Conservation (phyloP, 2,797 vertebrate species). For the Chloroceryle amazona region DNA sequence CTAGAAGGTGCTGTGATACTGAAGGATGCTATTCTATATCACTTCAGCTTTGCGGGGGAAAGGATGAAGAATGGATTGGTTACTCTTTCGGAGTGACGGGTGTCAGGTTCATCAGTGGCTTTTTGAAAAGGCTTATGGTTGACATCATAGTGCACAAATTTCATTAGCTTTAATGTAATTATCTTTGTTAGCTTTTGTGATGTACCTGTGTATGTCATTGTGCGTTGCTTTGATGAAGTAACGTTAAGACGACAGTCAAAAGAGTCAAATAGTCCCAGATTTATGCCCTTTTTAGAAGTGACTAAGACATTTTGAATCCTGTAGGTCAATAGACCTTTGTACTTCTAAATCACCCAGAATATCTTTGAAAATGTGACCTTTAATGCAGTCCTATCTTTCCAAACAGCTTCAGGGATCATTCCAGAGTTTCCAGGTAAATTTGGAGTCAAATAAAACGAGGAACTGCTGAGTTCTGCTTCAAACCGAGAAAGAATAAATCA, state of each 20-base stretch:
- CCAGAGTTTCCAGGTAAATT: background rate
- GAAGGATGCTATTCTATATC: background rate
- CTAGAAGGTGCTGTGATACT: background rate
- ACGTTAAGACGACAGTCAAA: background rate
- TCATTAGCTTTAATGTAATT: constrained; percentile 24
- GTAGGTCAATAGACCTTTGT: background rate
- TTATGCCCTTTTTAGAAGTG: background rate
- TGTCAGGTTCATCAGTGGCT: background rate
- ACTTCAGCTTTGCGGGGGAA: background rate
- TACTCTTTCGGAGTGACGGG: background rate
- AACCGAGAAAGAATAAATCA: background rate
- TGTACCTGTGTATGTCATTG: background rate
- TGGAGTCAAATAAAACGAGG: background rate
- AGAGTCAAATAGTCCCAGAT: background rate
- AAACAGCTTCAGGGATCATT: background rate
- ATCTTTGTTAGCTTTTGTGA: constrained; percentile 11
- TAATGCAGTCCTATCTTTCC: background rate
- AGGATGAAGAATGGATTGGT: background rate
- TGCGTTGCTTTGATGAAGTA: background rate
- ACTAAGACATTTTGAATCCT: constrained; percentile 10
- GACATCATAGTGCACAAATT: background rate
- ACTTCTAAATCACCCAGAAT: background rate
- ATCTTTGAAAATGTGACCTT: background rate
- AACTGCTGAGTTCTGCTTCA: background rate
- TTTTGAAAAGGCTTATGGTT: constrained; percentile 7